A percentile compares a stretch with the other conserved stretches of the same genome.
phyloP scores from a whole-genome alignment of 2,888 invertebrate genomes.

The Lasioglossum calceatum region DNA sequence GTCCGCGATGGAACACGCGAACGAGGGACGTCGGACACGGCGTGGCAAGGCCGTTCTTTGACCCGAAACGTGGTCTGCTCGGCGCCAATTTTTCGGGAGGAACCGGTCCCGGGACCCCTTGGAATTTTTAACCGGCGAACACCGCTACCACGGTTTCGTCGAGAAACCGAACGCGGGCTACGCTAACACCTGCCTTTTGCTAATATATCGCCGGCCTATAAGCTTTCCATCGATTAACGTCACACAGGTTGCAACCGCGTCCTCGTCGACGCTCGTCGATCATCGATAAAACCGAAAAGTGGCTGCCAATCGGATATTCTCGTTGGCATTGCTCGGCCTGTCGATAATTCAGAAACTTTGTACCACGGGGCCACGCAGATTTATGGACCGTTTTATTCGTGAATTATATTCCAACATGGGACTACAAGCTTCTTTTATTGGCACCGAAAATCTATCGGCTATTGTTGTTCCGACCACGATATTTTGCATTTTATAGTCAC shows the following conservation, averaged over 20 bases:
- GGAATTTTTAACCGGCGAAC: constrained; percentile 68
- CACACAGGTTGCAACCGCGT: constrained; percentile 25
- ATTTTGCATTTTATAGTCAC: neutral
- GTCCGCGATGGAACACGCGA: constrained; percentile 41
- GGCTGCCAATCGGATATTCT: neutral
- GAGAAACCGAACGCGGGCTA: constrained; percentile 39
- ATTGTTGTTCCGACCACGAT: neutral
- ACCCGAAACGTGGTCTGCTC: constrained; percentile 79
- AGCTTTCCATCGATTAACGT: constrained; percentile 62
- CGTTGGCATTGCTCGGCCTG: neutral
- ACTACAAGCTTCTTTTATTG: neutral
- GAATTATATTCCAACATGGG: neutral
- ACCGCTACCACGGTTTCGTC: constrained; percentile 58
- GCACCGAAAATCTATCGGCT: neutral
- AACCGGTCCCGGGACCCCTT: constrained; percentile 76
- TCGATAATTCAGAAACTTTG: neutral
- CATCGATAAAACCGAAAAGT: constrained; percentile 18
- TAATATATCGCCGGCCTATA: constrained; percentile 55
- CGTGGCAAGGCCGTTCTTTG: constrained; percentile 83
- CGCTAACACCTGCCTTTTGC: constrained; percentile 57
- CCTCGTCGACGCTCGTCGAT: constrained; percentile 43
- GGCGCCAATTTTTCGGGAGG: constrained; percentile 81
- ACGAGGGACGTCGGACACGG: constrained; percentile 49
- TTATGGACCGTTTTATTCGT: constrained; percentile 11
- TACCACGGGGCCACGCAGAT: neutral